Evolutionary conservation across 2,888 invertebrate genomes (phyloP), one percentile per base, ranked within the genome.

Genomic region (Megamerina dolium): DNA sequence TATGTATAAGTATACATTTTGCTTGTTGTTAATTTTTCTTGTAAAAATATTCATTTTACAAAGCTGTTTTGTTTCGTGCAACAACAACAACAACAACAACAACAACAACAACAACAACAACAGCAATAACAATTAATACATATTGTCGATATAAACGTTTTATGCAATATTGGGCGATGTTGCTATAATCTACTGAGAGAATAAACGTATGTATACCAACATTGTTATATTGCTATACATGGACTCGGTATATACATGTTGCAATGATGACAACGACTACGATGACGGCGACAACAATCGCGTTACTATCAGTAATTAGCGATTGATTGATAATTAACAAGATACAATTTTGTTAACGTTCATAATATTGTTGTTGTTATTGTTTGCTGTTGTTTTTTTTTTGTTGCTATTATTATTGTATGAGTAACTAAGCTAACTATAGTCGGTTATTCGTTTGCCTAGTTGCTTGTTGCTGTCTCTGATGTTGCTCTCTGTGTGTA

Each of bases 241-340:
- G n/a, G 13, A 21, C 26, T 41, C 29, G 16, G 13, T 21, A 30
- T 21, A 29, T n/a, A 30, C 30, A 21, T 36, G 27, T 27, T 20
- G 21, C 29, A 41, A 41, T 35, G 30, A 29, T 35, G 14, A 21
- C n/a, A n/a, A n/a, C n/a, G n/a, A n/a, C n/a, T n/a, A n/a, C n/a
- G n/a, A n/a, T n/a, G n/a, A 50, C 50, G 46, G 35, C 50, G 53
- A 52, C 49, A 54, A 60, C 60, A 61, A 61, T 63, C 63, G 63
- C 60, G 61, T 61, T 63, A 60, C 60, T 60, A 61, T 63, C 61
- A 58, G 60, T 63, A 63, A 63, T 63, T 61, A 63, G 61, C 60
- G 58, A 63, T 60, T 63, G 63, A 63, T 63, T 61, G 61, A 61
- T 63, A 63, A 63, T 63, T 63, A 63, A 63, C 63, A 60, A 60